Evolutionary conservation across 2,888 invertebrate species (phyloP), one percentile per base, ranked within the genome.

Genomic region (Plagiodera versicolora): DNA sequence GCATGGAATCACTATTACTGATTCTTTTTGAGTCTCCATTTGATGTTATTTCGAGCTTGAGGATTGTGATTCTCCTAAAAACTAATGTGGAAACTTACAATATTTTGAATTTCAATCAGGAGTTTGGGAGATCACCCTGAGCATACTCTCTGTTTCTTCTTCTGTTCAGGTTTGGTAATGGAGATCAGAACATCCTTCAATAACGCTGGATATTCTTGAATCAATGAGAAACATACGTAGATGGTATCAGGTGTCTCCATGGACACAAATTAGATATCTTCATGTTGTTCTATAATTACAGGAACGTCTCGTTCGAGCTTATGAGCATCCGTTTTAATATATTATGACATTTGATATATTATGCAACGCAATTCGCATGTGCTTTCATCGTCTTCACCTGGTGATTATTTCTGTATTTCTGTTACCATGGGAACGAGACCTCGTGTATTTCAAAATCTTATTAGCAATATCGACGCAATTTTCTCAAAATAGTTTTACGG

Each of bases 401-500:
- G 39, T 39, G 39, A 39, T 10, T 39, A 39, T 39, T 39, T 39
- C 39, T 39, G 10, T 20, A 20, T 52, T 44, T 20, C 44, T 53
- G 39, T 17, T 44, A 18, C 20, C 54, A 61, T 61, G 61, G 50
- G 61, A 61, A 61, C 32, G 51, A 45, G 48, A 44, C 52, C 19
- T 5, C 19, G 39, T 47, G 52, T 35, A 45, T 53, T 56, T 61
- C 32, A 44, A 53, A 49, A 54, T 53, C 48, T 58, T 61, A 57
- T 50, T 58, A 61, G 20, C 57, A 19, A 16, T 35, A 51, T 56
- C 56, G 35, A 46, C 44, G 57, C 59, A 63, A 63, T 62, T 47
- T 58, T 53, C 56, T 59, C 63, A 56, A 63, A 63, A 63, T 63
- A 63, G 59, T 59, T 59, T 52, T 53, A 28, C 63, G 59, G 63